Percentiles rank a stretch among this genome's conserved stretches.
Evolutionary conservation across 2,888 invertebrate genomes (phyloP).

Genomic region (Eustalomyia histrio): DNA sequence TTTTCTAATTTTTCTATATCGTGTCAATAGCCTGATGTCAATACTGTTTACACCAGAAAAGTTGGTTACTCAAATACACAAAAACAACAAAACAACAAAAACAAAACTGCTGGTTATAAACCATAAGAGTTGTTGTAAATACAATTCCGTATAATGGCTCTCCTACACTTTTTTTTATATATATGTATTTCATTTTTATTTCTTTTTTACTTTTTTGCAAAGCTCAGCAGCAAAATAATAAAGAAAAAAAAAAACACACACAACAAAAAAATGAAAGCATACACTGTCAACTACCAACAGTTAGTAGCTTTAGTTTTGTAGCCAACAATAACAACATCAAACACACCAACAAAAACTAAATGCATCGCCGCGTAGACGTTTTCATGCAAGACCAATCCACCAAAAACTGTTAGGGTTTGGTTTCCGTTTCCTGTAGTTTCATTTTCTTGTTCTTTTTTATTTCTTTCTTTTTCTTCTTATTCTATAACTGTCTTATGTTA

Average conservation of each 20-base stretch:
- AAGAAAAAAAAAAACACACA: not conserved
- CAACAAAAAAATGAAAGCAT: not conserved
- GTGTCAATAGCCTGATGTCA: not conserved
- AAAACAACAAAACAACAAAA: too few species aligned
- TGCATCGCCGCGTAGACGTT: slow-evolving; percentile 44
- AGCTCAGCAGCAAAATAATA: not conserved
- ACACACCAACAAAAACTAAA: not conserved
- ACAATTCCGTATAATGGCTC: slow-evolving; percentile 54
- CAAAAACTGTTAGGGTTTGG: slow-evolving; percentile 58
- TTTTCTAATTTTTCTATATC: too few species aligned
- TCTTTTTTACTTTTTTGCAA: slow-evolving; percentile 18
- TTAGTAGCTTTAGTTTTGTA: slow-evolving; percentile 49
- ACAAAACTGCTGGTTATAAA: slow-evolving; percentile 55
- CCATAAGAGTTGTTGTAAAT: slow-evolving; percentile 52
- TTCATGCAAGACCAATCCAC: slow-evolving; percentile 57
- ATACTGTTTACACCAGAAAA: not conserved
- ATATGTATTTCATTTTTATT: slow-evolving; percentile 20
- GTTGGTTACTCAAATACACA: not conserved
- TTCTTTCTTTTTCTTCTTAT: slow-evolving; percentile 9
- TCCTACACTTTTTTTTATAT: slow-evolving; percentile 42
- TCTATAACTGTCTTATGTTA: slow-evolving; percentile 29
- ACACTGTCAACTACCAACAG: slow-evolving; percentile 49
- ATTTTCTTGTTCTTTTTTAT: slow-evolving; percentile 29
- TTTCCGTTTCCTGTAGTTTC: slow-evolving; percentile 59
- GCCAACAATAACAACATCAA: slow-evolving; percentile 45